phyloP scores from a whole-genome alignment of 37 sponge, comb jelly and placozoan genomes.

The Halisarca cf. caerulea region DNA sequence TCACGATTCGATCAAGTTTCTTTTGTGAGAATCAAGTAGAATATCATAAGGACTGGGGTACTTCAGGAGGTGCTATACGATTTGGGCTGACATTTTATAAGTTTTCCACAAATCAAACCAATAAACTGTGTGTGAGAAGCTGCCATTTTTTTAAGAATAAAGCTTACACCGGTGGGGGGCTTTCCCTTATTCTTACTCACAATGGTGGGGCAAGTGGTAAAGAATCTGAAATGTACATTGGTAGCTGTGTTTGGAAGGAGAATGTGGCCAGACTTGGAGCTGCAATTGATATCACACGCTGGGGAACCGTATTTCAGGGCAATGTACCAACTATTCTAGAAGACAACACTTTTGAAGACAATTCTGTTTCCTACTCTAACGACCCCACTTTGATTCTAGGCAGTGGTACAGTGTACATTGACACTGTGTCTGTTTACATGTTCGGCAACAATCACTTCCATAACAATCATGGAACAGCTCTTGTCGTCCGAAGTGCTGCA shows the following conservation, averaged over 20 bases:
- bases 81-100: background rate
- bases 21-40: too few relatives aligned
- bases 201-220: background rate
- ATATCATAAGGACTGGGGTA: background rate
- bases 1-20: background rate
- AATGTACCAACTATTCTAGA: background rate
- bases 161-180: background rate
- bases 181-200: background rate
- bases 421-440: constrained; percentile 25
- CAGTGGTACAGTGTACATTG: constrained; percentile 40
- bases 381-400: background rate
- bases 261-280: constrained; percentile 30
- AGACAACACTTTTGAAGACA: background rate
- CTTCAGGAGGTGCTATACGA: background rate
- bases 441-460: background rate
- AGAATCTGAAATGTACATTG: background rate
- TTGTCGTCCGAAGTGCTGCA: constrained; percentile 5
- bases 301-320: background rate
- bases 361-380: background rate
- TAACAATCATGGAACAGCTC: constrained; percentile 39
- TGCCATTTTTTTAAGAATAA: background rate
- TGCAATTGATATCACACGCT: constrained; percentile 10
- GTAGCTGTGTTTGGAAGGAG: background rate
- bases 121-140: background rate
- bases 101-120: background rate